phyloP scores from a whole-genome alignment of 2,797 vertebrate species.

The Nyctibius grandis region DNA sequence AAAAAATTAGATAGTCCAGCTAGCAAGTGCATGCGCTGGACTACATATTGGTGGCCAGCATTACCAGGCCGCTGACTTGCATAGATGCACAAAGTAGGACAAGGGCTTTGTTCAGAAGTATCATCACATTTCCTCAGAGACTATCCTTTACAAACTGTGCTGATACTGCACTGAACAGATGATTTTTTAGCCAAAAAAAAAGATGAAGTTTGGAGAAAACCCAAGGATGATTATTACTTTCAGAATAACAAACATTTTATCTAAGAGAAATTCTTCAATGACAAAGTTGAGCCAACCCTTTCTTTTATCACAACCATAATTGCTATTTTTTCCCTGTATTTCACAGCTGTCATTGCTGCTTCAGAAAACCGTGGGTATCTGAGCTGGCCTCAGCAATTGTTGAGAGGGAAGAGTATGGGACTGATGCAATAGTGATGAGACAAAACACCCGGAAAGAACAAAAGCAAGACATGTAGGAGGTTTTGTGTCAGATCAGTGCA shows the following conservation, averaged over 20 bases:
- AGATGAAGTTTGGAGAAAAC: neutral
- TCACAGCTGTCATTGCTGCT: neutral
- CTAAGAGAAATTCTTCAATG: neutral
- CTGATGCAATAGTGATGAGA: neutral
- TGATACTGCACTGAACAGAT: neutral
- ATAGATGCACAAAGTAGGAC: neutral
- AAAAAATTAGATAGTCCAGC: neutral
- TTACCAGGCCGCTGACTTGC: neutral
- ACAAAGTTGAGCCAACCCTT: neutral
- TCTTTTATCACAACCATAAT: neutral
- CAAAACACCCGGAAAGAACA: neutral
- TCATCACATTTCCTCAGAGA: neutral
- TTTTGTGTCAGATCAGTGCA: neutral
- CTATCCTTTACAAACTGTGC: neutral
- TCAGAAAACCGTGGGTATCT: neutral
- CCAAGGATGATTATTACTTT: neutral
- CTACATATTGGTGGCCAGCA: accelerated
- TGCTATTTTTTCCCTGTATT: neutral
- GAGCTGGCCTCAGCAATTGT: neutral
- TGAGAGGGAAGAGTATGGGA: neutral
- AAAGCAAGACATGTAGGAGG: neutral
- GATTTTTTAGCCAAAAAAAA: neutral
- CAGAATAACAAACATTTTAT: neutral
- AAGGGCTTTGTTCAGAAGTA: neutral
- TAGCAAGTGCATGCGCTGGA: neutral